Evolutionary conservation across 1,140 invertebrate species (phyloP).

Genomic region (Batillaria attramentaria): DNA sequence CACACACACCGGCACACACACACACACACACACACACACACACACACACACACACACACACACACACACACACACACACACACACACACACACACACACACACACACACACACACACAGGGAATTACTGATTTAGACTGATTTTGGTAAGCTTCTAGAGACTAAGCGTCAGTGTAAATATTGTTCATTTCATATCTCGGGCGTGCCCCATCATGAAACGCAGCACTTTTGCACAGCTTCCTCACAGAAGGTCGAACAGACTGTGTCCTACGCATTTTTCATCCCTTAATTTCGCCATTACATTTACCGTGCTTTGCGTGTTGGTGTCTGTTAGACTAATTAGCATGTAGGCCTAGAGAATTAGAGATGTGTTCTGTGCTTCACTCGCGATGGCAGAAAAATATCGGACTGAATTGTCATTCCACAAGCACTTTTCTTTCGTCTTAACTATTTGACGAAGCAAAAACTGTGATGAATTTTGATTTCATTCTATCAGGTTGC

Average conservation of each 20-base stretch:
- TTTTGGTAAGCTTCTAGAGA: background rate
- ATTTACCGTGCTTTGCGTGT: background rate
- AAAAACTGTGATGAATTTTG: too few species aligned
- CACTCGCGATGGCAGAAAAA: too few species aligned
- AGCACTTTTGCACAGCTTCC: background rate
- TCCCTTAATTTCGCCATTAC: background rate
- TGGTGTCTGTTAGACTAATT: too few species aligned
- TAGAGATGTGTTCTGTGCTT: too few species aligned
- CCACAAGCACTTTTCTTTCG: too few species aligned
- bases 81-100: background rate
- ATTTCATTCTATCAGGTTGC: too few species aligned
- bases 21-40: background rate
- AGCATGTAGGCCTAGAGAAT: too few species aligned
- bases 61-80: background rate
- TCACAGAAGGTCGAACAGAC: too few species aligned
- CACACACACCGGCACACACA: conserved; percentile 10
- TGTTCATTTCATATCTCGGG: too few species aligned
- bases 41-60: conserved; percentile 1
- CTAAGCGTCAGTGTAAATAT: background rate
- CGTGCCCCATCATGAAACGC: background rate
- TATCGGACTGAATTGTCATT: too few species aligned
- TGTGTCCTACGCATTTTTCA: too few species aligned
- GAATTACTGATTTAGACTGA: background rate
- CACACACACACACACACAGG: background rate
- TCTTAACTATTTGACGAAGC: too few species aligned